phyloP scores from a whole-genome alignment of 2,797 vertebrate species.

The Siniperca scherzeri region DNA sequence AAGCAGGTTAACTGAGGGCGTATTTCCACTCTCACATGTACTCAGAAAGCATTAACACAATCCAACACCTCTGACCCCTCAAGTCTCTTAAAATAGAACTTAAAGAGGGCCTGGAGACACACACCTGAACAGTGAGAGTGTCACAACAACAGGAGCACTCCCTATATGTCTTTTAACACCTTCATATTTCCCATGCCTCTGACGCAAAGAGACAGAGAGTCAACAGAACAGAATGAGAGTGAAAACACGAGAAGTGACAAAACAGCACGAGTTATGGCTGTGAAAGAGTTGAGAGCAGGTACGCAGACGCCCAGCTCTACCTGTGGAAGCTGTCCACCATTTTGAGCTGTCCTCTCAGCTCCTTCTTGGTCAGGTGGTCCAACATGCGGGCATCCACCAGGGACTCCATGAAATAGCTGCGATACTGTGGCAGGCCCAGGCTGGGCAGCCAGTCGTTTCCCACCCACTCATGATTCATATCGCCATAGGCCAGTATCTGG shows the following conservation, averaged over 20 bases:
- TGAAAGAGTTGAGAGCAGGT: background rate
- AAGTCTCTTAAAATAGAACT: conserved; percentile 15
- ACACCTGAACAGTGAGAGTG: conserved; percentile 54
- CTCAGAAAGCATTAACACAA: conserved; percentile 53
- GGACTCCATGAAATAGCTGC: conserved; percentile 97
- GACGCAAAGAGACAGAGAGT: background rate
- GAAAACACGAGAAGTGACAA: conserved; percentile 8
- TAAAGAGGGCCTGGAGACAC: conserved; percentile 47
- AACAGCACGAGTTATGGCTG: background rate
- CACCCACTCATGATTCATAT: conserved; percentile 97
- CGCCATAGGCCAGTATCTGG: conserved; percentile 94
- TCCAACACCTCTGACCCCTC: conserved; percentile 37
- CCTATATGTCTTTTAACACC: conserved; percentile 15
- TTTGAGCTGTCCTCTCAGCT: conserved; percentile 94
- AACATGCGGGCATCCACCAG: conserved; percentile 95
- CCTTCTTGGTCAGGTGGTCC: conserved; percentile 96
- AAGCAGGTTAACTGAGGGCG: conserved; percentile 54
- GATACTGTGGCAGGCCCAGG: conserved; percentile 93
- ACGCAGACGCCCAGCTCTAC: conserved; percentile 67
- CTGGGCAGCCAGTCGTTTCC: conserved; percentile 96
- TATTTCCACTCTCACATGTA: conserved; percentile 47
- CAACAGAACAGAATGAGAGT: background rate
- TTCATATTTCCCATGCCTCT: conserved; percentile 16
- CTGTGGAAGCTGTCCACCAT: conserved; percentile 98
- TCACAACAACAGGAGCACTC: conserved; percentile 25